These are phyloP conservation scores for Knipowitschia caucasica DNA, from an alignment of 2,797 vertebrate species.

Conservation along the genomic window DNA sequence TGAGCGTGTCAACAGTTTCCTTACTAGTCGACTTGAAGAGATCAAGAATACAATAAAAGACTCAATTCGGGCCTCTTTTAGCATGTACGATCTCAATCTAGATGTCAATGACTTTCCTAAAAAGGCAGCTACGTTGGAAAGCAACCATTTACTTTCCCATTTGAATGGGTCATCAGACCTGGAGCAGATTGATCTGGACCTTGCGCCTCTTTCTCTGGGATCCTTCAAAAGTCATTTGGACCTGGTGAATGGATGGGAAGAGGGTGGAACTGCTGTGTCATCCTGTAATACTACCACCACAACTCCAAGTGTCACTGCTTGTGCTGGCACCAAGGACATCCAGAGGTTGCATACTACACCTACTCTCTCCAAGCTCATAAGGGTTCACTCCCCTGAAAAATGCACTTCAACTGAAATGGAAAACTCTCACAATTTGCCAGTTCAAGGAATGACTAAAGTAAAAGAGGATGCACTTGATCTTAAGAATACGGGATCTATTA, in stretches of 20 bases:
- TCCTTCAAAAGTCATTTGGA: conserved; percentile 84
- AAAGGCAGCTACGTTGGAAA: conserved; percentile 89
- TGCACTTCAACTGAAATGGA: conserved; percentile 66
- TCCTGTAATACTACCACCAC: conserved; percentile 33
- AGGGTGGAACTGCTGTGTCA: conserved; percentile 47
- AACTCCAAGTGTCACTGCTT: conserved; percentile 31
- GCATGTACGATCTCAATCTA: conserved; percentile 92
- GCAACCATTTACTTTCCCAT: conserved; percentile 88
- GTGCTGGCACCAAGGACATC: conserved; percentile 78
- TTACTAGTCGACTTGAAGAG: conserved; percentile 95
- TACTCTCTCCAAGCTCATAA: conserved; percentile 90
- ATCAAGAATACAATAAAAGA: conserved; percentile 98
- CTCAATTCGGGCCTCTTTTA: conserved; percentile 95
- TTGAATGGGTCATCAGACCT: conserved; percentile 89
- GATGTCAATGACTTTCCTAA: conserved; percentile 96
- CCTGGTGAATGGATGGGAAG: conserved; percentile 77
- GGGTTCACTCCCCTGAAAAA: conserved; percentile 87
- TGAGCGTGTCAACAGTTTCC: conserved; percentile 94
- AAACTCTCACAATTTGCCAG: conserved; percentile 57
- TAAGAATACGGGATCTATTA: conserved; percentile 56
- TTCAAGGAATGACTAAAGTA: conserved; percentile 57
- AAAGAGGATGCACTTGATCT: conserved; percentile 74
- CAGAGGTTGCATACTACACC: conserved; percentile 87
- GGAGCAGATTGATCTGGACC: conserved; percentile 93
- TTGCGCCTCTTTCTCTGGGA: conserved; percentile 90